Base-by-base conservation (phyloP, 2,113 vertebrate genomes). In the Plestiodon gilberti region DNA sequence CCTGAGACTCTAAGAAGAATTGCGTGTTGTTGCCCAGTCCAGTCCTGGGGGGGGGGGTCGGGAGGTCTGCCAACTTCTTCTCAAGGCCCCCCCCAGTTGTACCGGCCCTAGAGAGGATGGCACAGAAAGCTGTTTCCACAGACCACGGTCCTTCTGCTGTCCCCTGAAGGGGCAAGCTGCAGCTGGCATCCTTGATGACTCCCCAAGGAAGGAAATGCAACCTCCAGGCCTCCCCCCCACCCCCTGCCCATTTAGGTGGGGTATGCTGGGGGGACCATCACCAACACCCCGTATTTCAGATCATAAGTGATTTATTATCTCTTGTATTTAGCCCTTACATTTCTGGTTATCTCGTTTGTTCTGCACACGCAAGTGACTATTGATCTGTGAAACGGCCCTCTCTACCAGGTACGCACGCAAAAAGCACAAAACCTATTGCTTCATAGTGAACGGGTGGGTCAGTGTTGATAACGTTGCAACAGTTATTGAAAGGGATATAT, bases 291-390 rank as follows among this genome's bases (percentile, higher is more conserved):
- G 5, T 7, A 30, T 22, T 35, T 18, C n/a, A 70, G n/a, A n/a
- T 30, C 15, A 33, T n/a, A 17, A 14, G 13, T 70, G n/a, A 70
- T 65, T n/a, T n/a, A n/a, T n/a, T n/a, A n/a, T n/a, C n/a, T n/a
- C n/a, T n/a, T n/a, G n/a, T n/a, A n/a, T n/a, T n/a, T 48, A 48
- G 43, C 43, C 43, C 30, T 30, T 14, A 14, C 20, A 3, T 73
- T 73, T 73, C 22, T 3, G 40, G 35, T 20, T 4, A 4, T 20
- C 70, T 40, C 70, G 8, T 35, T 73, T 5, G 6, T 23, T 43
- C 70, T 2, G 38, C 70, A 23, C 8, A 1, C 3, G 0, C 3
- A 1, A 35, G 69, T 2, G 6, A 7, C 33, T 18, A 18, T 38
- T 18, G 69, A 17, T 38, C 69, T 14, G 43, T 48, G 43, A 71